A percentile compares a stretch with the other conserved stretches of the same genome.
Conservation (phyloP, 2,797 vertebrate species). For the Halcyon smyrnensis region DNA sequence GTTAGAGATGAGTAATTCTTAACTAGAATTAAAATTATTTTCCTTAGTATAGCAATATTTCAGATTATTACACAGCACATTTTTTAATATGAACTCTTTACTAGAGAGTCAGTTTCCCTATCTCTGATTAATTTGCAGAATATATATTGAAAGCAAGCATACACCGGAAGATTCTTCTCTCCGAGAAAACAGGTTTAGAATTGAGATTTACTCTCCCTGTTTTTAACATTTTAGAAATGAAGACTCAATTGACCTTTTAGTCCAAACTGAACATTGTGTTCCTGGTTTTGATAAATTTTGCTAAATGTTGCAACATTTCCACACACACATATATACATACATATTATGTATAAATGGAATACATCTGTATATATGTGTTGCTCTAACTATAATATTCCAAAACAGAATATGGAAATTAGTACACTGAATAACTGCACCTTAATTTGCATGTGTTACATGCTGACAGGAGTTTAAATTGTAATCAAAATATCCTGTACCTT, state of each 20-base stretch:
- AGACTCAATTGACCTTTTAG: background rate
- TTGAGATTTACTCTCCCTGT: background rate
- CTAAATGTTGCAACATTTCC: background rate
- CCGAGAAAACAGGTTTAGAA: background rate
- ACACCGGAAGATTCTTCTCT: background rate
- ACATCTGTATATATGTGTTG: background rate
- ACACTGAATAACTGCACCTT: background rate
- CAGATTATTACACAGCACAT: background rate
- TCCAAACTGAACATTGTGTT: background rate
- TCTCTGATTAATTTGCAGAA: background rate
- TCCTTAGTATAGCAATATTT: background rate
- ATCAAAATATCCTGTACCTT: background rate
- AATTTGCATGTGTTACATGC: background rate
- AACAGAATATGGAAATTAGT: background rate
- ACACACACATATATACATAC: accelerated
- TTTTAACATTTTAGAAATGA: background rate
- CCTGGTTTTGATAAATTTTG: background rate
- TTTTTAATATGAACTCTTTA: background rate
- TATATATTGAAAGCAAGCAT: background rate
- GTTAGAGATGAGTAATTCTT: background rate
- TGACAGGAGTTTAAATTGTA: background rate
- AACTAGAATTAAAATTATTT: background rate
- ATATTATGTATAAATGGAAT: background rate
- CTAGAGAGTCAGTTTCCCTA: background rate
- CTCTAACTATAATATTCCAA: background rate